Evolutionary conservation across 2,113 vertebrate species (phyloP).

Genomic region (Candoia aspera): DNA sequence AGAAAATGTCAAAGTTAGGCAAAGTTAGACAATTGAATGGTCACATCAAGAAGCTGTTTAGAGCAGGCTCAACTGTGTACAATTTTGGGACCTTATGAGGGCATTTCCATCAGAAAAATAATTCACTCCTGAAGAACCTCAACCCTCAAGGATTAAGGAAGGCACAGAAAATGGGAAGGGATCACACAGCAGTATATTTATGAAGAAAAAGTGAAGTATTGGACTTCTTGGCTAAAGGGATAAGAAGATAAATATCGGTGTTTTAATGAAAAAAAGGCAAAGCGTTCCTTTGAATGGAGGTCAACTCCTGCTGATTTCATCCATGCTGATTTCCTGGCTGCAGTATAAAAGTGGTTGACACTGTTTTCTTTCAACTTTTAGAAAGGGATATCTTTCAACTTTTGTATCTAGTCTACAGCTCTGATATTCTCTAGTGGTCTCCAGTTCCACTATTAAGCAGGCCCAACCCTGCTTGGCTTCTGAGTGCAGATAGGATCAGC

Average conservation of each 20-base stretch:
- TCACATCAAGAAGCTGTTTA: background rate
- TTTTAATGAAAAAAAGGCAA: too few relatives aligned
- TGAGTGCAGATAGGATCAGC: background rate
- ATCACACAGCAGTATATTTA: background rate
- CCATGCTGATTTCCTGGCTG: background rate
- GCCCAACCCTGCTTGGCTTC: background rate
- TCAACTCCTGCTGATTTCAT: background rate
- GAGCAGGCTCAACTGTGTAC: background rate
- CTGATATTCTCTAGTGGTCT: background rate
- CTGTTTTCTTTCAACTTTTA: background rate
- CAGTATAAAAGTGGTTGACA: background rate
- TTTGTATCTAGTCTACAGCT: background rate
- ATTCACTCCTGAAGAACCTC: too few relatives aligned
- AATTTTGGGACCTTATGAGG: background rate
- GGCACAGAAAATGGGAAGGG: too few relatives aligned
- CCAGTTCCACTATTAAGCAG: background rate
- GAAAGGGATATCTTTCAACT: background rate
- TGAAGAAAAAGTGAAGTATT: background rate
- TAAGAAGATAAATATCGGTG: background rate
- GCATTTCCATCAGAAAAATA: background rate
- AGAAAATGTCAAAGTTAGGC: conserved; percentile 23
- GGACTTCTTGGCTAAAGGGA: background rate
- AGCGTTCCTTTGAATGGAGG: too few relatives aligned
- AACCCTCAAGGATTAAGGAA: background rate
- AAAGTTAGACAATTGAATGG: conserved; percentile 1